A percentile compares a stretch with the other conserved stretches of the same genome.
Conservation (phyloP, 1,140 invertebrate genomes). For the Cepaea nemoralis region DNA sequence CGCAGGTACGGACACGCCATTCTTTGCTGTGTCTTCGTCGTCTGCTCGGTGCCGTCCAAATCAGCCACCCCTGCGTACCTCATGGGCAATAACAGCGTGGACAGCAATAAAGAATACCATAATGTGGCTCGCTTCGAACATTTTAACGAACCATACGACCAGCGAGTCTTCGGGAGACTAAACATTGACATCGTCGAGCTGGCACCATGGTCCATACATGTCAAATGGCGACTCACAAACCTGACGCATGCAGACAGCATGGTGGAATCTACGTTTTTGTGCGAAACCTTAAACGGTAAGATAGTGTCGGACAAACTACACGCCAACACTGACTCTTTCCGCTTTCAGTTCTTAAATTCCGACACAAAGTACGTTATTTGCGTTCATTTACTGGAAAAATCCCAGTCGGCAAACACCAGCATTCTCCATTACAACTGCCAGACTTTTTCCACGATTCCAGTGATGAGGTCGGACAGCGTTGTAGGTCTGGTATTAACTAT, state of each 20-base stretch:
- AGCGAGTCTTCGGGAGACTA: not conserved
- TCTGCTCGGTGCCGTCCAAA: not conserved
- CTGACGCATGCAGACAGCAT: not conserved
- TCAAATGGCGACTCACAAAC: constrained; percentile 13
- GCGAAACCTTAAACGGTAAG: constrained; percentile 5
- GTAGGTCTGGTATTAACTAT: not conserved
- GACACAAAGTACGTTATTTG: constrained; percentile 22
- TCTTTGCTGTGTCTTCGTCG: not conserved
- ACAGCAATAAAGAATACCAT: not conserved
- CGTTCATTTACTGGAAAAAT: constrained; percentile 32
- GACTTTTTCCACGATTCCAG: not conserved
- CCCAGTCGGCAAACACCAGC: constrained; percentile 9
- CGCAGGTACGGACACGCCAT: too few relatives aligned
- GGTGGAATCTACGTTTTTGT: constrained; percentile 5
- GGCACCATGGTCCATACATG: not conserved
- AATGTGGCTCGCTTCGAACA: not conserved
- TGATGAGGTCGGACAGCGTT: constrained; percentile 18
- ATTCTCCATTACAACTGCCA: constrained; percentile 35
- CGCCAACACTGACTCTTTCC: not conserved
- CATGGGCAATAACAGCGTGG: not conserved
- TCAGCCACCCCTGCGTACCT: not conserved
- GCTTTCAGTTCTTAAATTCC: constrained; percentile 9
- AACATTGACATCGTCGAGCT: not conserved
- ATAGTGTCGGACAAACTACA: constrained; percentile 23
- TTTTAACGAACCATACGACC: not conserved